Conservation (phyloP, 2,888 invertebrate genomes). For the Amphipoea oculea region DNA sequence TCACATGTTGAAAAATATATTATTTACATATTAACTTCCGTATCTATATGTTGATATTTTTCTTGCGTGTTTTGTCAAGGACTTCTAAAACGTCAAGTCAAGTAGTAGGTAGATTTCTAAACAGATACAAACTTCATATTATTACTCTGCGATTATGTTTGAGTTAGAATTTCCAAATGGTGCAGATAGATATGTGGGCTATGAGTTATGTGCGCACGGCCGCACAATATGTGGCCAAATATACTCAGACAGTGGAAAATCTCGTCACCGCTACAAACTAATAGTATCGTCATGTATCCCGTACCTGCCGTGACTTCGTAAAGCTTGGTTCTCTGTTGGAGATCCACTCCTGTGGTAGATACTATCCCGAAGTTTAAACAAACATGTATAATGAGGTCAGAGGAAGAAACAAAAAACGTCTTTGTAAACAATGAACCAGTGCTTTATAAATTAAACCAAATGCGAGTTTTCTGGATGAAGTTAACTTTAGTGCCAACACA, state of each 20-base stretch:
- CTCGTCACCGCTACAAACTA: not conserved
- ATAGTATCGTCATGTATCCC: not conserved
- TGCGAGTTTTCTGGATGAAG: not conserved
- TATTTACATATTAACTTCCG: conserved; percentile 23
- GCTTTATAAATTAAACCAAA: not conserved
- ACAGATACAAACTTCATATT: not conserved
- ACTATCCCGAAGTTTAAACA: not conserved
- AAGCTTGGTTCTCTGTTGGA: not conserved
- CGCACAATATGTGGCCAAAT: not conserved
- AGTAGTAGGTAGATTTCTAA: not conserved
- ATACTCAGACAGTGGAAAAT: not conserved
- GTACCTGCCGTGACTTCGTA: not conserved
- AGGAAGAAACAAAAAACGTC: not conserved
- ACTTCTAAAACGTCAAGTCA: not conserved
- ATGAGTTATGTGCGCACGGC: no score
- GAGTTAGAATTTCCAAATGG: not conserved
- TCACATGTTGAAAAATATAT: conserved; percentile 33
- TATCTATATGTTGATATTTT: conserved; percentile 21
- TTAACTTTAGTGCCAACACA: not conserved
- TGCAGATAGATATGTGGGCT: not conserved
- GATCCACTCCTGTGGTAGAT: no score
- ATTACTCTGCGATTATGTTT: not conserved
- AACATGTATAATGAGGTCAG: conserved; percentile 18
- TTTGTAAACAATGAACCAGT: not conserved
- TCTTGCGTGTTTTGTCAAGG: not conserved